Evolutionary conservation across 2,113 vertebrate genomes (phyloP).

Genomic region (Hippocampus abdominalis): DNA sequence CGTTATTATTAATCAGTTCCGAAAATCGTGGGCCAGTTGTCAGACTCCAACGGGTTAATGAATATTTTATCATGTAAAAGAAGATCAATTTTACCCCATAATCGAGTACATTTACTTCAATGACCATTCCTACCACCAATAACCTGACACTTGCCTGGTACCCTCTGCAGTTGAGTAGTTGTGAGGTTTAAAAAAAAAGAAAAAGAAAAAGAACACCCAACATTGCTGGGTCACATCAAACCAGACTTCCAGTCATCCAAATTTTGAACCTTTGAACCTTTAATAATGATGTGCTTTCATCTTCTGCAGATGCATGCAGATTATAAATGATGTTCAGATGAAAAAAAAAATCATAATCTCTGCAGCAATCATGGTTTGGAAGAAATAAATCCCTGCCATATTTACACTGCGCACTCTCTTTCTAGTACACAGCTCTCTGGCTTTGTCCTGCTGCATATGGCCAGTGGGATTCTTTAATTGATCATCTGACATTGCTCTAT

Average conservation of each 20-base stretch:
- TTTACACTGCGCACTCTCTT: slow-evolving; percentile 35
- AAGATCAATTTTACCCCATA: neutral
- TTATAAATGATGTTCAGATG: slow-evolving; percentile 31
- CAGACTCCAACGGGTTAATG: neutral
- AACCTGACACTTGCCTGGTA: too few species aligned
- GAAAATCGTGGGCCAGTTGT: neutral
- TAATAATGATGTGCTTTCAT: neutral
- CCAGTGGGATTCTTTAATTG: slow-evolving; percentile 26
- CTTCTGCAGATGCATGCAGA: slow-evolving; percentile 26
- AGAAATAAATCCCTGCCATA: slow-evolving; percentile 43
- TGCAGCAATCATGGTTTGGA: slow-evolving; percentile 11
- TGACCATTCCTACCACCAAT: too few species aligned
- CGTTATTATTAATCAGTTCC: neutral
- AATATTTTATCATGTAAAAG: neutral
- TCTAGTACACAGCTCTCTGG: slow-evolving; percentile 30
- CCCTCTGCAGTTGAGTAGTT: too few species aligned
- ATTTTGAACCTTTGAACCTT: neutral
- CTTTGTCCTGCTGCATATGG: slow-evolving; percentile 33
- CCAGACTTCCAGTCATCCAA: slow-evolving; percentile 1
- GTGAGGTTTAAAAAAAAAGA: too few species aligned
- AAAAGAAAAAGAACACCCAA: neutral
- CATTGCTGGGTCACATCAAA: neutral
- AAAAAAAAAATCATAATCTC: slow-evolving; percentile 37
- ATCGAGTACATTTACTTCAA: too few species aligned
- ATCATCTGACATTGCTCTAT: slow-evolving; percentile 29